Base-by-base conservation (phyloP, 2,797 vertebrate species). In the Enteromius trimaculatus region DNA sequence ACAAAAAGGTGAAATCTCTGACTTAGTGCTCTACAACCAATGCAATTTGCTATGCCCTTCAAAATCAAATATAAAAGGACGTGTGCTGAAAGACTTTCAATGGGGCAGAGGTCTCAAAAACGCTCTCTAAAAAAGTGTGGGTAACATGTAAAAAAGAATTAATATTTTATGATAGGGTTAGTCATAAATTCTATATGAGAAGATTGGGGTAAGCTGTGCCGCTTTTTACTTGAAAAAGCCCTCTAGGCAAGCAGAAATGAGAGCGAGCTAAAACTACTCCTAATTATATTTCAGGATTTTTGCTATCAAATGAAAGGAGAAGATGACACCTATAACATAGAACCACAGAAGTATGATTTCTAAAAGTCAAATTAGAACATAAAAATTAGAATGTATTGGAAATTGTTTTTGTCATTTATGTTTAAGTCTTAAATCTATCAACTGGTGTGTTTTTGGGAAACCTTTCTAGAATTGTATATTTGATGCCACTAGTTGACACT, bases 11-110 rank as follows among this genome's bases (percentile, higher is more conserved):
- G n/a, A 82, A 81, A 77, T 82, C 49, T 51, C 31, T 39, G 34
- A 64, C 44, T 49, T 55, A 37, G 80, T 75, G 44, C 70, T 82
- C 70, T 51, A 55, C 64, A 82, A 42, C 47, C 71, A 82, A 58
- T 26, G 62, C 71, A 39, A 82, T 77, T 82, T 69, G 19, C 26
- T 34, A 29, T 77, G 81, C 51, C 81, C 64, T 82, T 82, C 64
- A 82, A 77, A 82, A 23, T 81, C 47, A 58, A 34, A 44, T 55
- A 77, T 77, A 66, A 51, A 68, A 39, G 26, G 47, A 82, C 6
- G 2, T 39, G 72, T 29, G 47, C 62, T 65, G 29, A 74, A 81
- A 65, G 37, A 65, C 64, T 72, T 74, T 16, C 21, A 37, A 8
- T 13, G 16, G 23, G 5, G 29, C 47, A 66, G 71, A 47, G 74